Evolutionary conservation across 53 echinoderm and acorn worm genomes (phyloP).

Genomic region (Arbacia lixula): DNA sequence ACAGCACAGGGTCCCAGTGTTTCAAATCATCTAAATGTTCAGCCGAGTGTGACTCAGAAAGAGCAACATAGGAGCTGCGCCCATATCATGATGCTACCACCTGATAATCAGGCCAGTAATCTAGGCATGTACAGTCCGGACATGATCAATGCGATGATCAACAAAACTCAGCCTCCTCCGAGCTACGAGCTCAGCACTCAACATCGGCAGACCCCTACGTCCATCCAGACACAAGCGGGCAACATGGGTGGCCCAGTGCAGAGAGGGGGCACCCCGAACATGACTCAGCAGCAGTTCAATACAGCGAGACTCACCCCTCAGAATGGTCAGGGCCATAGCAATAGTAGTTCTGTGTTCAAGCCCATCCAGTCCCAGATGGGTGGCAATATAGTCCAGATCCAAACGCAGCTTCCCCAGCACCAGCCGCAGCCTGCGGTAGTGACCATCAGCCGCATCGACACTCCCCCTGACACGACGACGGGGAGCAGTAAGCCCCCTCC

Average conservation of each 20-base stretch:
- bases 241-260: constrained; percentile 4
- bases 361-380: constrained; percentile 46
- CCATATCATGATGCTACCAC: constrained; percentile 71
- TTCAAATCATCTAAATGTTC: constrained; percentile 16
- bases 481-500: constrained; percentile 66
- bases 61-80: constrained; percentile 76
- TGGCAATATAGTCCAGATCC: constrained; percentile 46
- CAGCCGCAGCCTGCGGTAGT: constrained; percentile 64
- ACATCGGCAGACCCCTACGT: constrained; percentile 67
- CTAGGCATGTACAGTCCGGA: constrained; percentile 66
- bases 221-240: constrained; percentile 70
- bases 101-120: constrained; percentile 53
- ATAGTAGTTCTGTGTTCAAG: constrained; percentile 39
- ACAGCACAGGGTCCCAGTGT: constrained; percentile 12
- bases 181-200: constrained; percentile 91
- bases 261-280: constrained; percentile 25
- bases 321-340: constrained; percentile 15
- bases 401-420: constrained; percentile 44
- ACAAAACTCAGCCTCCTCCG: constrained; percentile 87
- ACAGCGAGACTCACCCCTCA: constrained; percentile 39
- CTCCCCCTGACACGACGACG: constrained; percentile 23
- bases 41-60: constrained; percentile 2
- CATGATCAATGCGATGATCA: constrained; percentile 80
- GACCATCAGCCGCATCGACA: constrained; percentile 63
- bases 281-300: constrained; percentile 32